Base-by-base conservation (phyloP, 2,797 vertebrate genomes). In the Diglossa cyanea region DNA sequence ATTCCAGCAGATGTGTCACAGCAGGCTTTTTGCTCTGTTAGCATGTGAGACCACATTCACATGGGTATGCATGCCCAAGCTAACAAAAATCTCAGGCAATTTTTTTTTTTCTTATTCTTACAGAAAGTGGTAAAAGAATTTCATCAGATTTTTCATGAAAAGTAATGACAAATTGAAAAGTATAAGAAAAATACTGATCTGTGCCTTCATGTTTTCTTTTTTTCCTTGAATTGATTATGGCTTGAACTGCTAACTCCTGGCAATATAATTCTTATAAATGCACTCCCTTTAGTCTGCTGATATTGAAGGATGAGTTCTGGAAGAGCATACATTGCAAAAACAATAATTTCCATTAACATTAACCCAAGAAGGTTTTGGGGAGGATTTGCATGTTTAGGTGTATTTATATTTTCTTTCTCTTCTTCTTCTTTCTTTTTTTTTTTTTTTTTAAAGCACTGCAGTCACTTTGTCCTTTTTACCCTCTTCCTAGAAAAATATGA, bases 31-130 rank as follows among this genome's bases (percentile, higher is more conserved):
- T 74, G 28, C 37, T 86, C 8, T 60, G 17, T 7, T 35, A 37
- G 13, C 14, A 3, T 33, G 1, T 24, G 11, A 60, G 6, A 55
- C 37, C 9, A 8, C 3, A 31, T n/a, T 24, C 7, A 24, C 0
- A 0, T 28, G 23, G 11, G 12, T 55, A 25, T 47, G 33, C 10
- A 39, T 13, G 33, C 28, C 55, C 26, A 45, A 7, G 10, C 21
- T 28, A 33, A 60, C 13, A 74, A 45, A 63, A 63, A 33, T 39
- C 10, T 57, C 50, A 57, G 39, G 3, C 14, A 19, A 5, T 2
- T 42, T 37, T 68, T 68, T 68, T 68, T 40, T 54, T 72, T 10
- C 7, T 54, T 48, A 17, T 17, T 82, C 17, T 67, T 73, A 19
- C 1, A 44, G 47, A 44, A 53, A 58, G 44, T 23, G 7, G 7